phyloP scores from a whole-genome alignment of 2,113 vertebrate species.

The Dolichotis patagonum region DNA sequence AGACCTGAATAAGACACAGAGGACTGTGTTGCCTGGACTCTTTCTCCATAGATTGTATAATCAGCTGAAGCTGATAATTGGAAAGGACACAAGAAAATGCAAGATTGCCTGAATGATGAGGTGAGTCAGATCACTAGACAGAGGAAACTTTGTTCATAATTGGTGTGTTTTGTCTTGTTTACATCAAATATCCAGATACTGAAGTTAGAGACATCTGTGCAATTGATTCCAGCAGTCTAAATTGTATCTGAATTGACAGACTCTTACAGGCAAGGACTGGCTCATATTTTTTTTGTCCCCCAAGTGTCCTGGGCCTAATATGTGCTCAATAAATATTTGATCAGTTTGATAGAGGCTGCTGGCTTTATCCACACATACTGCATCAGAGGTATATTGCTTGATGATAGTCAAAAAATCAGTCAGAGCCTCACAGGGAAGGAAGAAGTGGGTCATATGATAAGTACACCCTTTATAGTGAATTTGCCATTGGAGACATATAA shows the following conservation, averaged over 20 bases:
- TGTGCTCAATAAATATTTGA: constrained; percentile 68
- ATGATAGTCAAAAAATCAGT: neutral
- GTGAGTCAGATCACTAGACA: neutral
- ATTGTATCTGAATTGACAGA: constrained; percentile 37
- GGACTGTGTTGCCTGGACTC: neutral
- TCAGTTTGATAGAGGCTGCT: neutral
- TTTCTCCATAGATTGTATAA: neutral
- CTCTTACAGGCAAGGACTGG: neutral
- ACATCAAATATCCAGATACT: neutral
- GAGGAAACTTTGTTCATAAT: constrained; percentile 5
- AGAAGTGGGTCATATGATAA: neutral
- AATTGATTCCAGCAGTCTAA: constrained; percentile 8
- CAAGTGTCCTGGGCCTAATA: constrained; percentile 35
- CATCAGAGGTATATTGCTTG: neutral
- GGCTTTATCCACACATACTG: neutral
- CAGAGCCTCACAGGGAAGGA: neutral
- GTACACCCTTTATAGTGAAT: neutral
- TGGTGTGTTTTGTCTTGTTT: constrained; percentile 25
- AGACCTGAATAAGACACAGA: neutral
- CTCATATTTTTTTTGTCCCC: constrained; percentile 35
- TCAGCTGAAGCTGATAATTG: neutral
- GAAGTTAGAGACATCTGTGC: neutral
- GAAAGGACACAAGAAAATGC: constrained; percentile 9
- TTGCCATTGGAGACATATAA: neutral
- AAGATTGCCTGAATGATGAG: neutral